These are phyloP conservation scores for Drosophila rufa DNA, from an alignment of 1,140 invertebrate genomes.

Conservation along the genomic window DNA sequence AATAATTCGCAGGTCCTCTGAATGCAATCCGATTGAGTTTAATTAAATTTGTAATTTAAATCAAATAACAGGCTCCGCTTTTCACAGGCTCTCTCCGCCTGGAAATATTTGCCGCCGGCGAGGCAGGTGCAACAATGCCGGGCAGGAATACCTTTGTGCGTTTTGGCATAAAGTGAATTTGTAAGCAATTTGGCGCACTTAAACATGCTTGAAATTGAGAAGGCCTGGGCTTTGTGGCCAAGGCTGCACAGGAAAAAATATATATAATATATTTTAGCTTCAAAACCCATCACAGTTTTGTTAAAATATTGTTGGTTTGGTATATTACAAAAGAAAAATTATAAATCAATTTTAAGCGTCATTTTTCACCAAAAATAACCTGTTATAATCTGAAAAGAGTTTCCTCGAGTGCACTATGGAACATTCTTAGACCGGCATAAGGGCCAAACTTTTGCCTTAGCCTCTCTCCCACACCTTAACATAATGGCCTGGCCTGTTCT, in stretches of 20 bases:
- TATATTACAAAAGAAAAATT: too few species aligned
- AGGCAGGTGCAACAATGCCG: slow-evolving; percentile 36
- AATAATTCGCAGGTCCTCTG: slow-evolving; percentile 37
- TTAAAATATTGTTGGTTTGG: too few species aligned
- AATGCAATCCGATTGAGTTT: slow-evolving; percentile 47
- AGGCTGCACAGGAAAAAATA: background rate
- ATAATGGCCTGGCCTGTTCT: slow-evolving; percentile 14
- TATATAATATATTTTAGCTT: background rate
- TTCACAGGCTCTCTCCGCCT: background rate
- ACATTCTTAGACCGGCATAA: slow-evolving; percentile 43
- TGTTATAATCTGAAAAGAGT: background rate
- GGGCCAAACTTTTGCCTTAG: slow-evolving; percentile 29
- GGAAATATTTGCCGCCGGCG: slow-evolving; percentile 18
- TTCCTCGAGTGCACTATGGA: slow-evolving; percentile 4
- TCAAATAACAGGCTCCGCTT: slow-evolving; percentile 25
- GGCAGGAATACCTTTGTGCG: slow-evolving; percentile 43
- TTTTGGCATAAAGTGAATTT: slow-evolving; percentile 64
- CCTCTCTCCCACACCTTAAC: slow-evolving; percentile 35
- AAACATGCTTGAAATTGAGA: slow-evolving; percentile 7
- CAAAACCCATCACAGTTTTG: too few species aligned
- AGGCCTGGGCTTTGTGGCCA: slow-evolving; percentile 27
- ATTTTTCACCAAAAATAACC: background rate
- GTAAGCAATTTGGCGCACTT: slow-evolving; percentile 66
- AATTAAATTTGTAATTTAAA: slow-evolving; percentile 58
- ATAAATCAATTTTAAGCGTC: too few species aligned